A percentile compares a stretch with the other conserved stretches of the same genome.
Evolutionary conservation across 2,888 invertebrate genomes (phyloP).

Genomic region (Epistrophe eligans): DNA sequence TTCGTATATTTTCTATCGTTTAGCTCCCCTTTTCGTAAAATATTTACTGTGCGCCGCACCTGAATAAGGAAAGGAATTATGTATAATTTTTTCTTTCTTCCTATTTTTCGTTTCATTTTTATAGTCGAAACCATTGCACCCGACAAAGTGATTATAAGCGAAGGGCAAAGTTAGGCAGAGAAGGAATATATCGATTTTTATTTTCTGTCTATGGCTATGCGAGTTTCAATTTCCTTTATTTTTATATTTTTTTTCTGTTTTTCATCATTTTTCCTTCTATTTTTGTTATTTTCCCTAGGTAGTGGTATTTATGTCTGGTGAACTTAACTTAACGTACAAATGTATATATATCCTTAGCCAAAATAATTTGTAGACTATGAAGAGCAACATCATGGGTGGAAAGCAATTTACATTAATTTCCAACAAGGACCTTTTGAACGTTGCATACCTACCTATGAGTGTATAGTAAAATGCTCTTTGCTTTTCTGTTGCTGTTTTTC

Average conservation of each 20-base stretch:
- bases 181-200: conserved; percentile 61
- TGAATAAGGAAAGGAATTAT: conserved; percentile 40
- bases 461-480: conserved; percentile 2
- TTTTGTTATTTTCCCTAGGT: conserved; percentile 35
- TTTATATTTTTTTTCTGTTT: conserved; percentile 5
- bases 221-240: conserved; percentile 69
- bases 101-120: not conserved
- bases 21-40: conserved; percentile 47
- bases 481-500: conserved; percentile 37
- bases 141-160: conserved; percentile 37
- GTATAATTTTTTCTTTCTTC: conserved; percentile 10
- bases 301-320: conserved; percentile 51
- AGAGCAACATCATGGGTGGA: conserved; percentile 26
- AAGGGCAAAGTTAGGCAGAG: not conserved
- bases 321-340: conserved; percentile 11
- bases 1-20: conserved; percentile 5
- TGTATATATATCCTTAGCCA: conserved; percentile 2
- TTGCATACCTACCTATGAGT: not conserved
- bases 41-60: conserved; percentile 58
- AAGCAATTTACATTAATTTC: conserved; percentile 63
- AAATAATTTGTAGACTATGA: conserved; percentile 34
- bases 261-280: conserved; percentile 13
- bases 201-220: conserved; percentile 49
- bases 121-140: conserved; percentile 31
- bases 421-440: conserved; percentile 47